These are phyloP conservation scores for Drosophila eohydei DNA, from an alignment of 2,888 invertebrate genomes.

Conservation along the genomic window DNA sequence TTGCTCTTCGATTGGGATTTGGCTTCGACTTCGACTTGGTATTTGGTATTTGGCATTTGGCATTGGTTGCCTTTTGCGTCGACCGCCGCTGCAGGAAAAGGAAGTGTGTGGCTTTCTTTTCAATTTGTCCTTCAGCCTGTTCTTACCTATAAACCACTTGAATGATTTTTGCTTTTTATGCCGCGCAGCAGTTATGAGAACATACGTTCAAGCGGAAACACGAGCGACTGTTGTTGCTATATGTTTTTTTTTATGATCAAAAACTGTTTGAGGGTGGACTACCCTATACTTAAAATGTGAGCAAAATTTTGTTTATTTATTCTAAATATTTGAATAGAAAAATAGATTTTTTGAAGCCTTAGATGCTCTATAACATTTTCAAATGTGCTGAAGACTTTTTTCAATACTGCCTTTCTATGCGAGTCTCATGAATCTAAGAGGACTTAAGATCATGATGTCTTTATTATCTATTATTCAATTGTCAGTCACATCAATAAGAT, in stretches of 20 bases:
- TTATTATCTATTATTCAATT: neutral
- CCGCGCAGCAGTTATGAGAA: neutral
- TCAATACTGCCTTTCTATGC: neutral
- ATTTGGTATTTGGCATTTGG: constrained; percentile 16
- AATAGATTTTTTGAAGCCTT: neutral
- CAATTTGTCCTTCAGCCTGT: constrained; percentile 42
- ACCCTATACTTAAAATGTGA: too few species aligned
- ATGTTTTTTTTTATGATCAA: constrained; percentile 13
- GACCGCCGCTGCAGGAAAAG: constrained; percentile 28
- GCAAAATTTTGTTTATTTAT: neutral
- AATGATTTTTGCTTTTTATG: constrained; percentile 9
- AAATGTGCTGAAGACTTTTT: neutral
- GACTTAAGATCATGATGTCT: neutral
- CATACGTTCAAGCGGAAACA: constrained; percentile 39
- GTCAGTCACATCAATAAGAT: neutral
- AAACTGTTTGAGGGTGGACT: neutral
- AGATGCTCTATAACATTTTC: neutral
- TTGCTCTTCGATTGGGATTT: constrained; percentile 25
- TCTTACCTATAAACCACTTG: constrained; percentile 24
- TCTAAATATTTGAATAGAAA: neutral
- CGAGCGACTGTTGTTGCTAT: constrained; percentile 1
- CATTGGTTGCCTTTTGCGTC: neutral
- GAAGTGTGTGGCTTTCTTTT: constrained; percentile 61
- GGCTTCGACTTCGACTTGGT: constrained; percentile 21
- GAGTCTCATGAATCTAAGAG: neutral